Conservation (phyloP, 2,797 vertebrate species). For the Macropus fuliginosus region DNA sequence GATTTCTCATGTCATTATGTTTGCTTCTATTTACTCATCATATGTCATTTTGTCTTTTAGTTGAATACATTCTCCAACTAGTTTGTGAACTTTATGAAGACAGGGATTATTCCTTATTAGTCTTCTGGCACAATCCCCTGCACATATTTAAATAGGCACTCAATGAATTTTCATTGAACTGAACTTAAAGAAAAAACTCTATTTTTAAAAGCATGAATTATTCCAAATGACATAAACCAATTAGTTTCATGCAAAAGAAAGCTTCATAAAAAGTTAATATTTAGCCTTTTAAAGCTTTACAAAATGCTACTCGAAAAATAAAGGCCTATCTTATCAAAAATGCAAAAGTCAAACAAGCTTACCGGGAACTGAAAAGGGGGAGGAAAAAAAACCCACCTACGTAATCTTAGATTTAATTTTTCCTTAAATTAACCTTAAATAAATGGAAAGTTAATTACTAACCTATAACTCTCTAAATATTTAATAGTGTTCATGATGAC, state of each 20-base stretch:
- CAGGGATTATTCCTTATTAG: background rate
- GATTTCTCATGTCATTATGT: background rate
- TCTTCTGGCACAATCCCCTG: background rate
- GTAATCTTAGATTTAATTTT: constrained; percentile 3
- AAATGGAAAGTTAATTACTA: constrained; percentile 35
- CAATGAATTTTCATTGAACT: background rate
- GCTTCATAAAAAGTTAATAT: constrained; percentile 32
- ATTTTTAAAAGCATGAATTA: constrained; percentile 35
- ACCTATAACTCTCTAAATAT: constrained; percentile 31
- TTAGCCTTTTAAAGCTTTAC: constrained; percentile 26
- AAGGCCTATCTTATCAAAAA: constrained; percentile 5
- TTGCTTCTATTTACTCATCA: background rate
- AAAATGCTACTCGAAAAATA: constrained; percentile 44
- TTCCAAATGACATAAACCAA: background rate
- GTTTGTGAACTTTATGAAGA: background rate
- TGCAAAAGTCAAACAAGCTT: constrained; percentile 18
- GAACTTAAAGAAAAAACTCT: background rate
- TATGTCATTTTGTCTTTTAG: background rate
- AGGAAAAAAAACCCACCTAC: background rate
- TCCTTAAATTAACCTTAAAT: constrained; percentile 32
- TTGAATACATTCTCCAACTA: background rate
- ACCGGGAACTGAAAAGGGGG: background rate
- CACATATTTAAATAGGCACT: background rate
- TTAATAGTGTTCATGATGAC: background rate
- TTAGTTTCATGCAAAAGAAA: constrained; percentile 53